Percentiles rank a stretch among this genome's conserved stretches.
These are phyloP conservation scores for Catocala fraxini DNA, from an alignment of 2,888 invertebrate species.

Conservation along the genomic window DNA sequence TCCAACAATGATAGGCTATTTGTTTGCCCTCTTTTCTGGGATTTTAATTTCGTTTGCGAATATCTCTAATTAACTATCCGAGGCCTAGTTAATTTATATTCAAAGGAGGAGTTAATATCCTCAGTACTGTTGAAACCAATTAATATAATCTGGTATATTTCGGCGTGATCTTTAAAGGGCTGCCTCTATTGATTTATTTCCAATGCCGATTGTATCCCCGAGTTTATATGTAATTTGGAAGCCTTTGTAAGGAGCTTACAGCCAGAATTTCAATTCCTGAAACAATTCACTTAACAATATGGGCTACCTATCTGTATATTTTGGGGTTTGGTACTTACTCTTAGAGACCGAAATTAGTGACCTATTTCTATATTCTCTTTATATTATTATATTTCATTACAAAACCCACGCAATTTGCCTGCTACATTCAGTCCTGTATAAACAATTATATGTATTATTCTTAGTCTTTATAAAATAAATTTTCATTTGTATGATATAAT, in stretches of 20 bases:
- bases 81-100: conserved; percentile 38
- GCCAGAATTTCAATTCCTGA: conserved; percentile 11
- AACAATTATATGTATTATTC: conserved; percentile 25
- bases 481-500: conserved; percentile 13
- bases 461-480: conserved; percentile 17
- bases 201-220: conserved; percentile 25
- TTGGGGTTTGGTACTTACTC: neutral
- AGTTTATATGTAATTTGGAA: conserved; percentile 23
- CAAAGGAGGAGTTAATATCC: conserved; percentile 5
- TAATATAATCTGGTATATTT: conserved; percentile 29
- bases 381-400: neutral
- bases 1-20: conserved; percentile 27
- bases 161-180: conserved; percentile 39
- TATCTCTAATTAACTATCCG: conserved; percentile 30
- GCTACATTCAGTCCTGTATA: conserved; percentile 19
- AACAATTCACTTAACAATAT: conserved; percentile 9
- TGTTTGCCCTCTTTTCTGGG: conserved; percentile 26
- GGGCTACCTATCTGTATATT: neutral
- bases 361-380: neutral
- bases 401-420: conserved; percentile 5
- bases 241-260: conserved; percentile 20
- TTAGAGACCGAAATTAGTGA: too few species aligned
- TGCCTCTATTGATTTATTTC: conserved; percentile 48
- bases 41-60: conserved; percentile 23
- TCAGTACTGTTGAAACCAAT: conserved; percentile 26